Percentiles rank a stretch among this genome's conserved stretches.
phyloP scores from a whole-genome alignment of 2,888 invertebrate species.

The Phytoseiulus persimilis region DNA sequence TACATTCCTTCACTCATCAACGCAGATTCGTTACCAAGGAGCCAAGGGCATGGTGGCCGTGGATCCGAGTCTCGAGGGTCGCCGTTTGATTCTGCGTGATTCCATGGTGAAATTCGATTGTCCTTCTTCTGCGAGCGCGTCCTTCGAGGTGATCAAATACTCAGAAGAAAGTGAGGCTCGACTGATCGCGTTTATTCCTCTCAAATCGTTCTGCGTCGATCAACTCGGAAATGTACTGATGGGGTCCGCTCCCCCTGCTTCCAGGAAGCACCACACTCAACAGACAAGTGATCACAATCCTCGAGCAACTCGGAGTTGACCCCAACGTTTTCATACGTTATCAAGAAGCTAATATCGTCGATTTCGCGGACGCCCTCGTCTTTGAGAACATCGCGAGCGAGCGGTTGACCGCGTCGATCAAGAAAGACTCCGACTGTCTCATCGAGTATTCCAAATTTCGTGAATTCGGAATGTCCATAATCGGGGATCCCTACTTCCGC shows the following conservation, averaged over 20 bases:
- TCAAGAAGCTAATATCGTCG: constrained; percentile 36
- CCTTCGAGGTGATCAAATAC: constrained; percentile 40
- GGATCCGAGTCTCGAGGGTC: constrained; percentile 39
- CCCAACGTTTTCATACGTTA: constrained; percentile 42
- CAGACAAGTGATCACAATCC: constrained; percentile 43
- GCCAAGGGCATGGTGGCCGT: constrained; percentile 40
- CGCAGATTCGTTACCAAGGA: constrained; percentile 40
- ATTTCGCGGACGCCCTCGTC: constrained; percentile 17
- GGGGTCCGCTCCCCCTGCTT: not conserved
- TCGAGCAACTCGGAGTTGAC: constrained; percentile 42
- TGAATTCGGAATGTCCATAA: constrained; percentile 6
- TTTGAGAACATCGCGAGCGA: not conserved
- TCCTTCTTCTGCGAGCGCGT: not conserved
- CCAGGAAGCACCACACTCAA: constrained; percentile 41
- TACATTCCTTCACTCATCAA: not conserved
- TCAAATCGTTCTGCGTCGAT: not conserved
- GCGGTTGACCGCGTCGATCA: not conserved
- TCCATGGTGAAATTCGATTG: constrained; percentile 42
- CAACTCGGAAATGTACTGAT: not conserved
- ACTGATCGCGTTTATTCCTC: not conserved
- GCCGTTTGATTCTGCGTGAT: constrained; percentile 31
- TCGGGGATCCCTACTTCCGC: constrained; percentile 13
- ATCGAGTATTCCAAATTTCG: not conserved
- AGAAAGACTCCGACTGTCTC: not conserved
- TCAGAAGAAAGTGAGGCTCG: constrained; percentile 17